Conservation (phyloP, 2,113 vertebrate genomes). For the Hippolais icterina region DNA sequence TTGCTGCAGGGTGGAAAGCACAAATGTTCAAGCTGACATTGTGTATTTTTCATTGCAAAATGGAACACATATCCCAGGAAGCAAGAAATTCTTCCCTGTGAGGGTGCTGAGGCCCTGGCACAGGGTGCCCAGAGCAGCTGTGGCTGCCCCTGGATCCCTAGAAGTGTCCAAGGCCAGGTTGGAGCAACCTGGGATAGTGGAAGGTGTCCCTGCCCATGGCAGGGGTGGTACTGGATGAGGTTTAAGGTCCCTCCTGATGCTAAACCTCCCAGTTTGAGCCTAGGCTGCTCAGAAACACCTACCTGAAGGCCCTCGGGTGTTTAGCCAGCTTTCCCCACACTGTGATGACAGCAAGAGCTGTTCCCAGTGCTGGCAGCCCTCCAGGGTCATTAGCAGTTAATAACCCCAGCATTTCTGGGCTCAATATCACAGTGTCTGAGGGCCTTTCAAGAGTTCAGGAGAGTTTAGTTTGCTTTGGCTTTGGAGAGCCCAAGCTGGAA, state of each 20-base stretch:
- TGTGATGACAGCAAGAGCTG: background rate
- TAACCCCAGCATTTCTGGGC: background rate
- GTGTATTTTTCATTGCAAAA: background rate
- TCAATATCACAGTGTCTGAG: background rate
- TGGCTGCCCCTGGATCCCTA: background rate
- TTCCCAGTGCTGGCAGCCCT: background rate
- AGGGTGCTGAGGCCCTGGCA: background rate
- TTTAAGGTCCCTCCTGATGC: background rate
- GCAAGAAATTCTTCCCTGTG: background rate
- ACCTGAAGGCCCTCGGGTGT: rapidly evolving
- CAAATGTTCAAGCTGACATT: background rate
- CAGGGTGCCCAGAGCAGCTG: background rate
- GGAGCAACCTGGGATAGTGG: rapidly evolving
- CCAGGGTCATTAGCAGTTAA: background rate
- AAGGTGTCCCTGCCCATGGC: background rate
- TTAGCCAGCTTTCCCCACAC: background rate
- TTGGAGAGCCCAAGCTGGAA: background rate
- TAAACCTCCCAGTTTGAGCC: background rate
- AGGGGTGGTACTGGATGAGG: rapidly evolving
- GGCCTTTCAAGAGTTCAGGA: background rate
- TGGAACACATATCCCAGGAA: background rate
- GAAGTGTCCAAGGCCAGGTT: rapidly evolving
- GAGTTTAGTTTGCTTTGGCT: background rate
- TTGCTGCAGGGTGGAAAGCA: background rate
- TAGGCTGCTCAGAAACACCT: background rate